Evolutionary conservation across 1,140 invertebrate genomes (phyloP).

Genomic region (Lepidurus couesii): DNA sequence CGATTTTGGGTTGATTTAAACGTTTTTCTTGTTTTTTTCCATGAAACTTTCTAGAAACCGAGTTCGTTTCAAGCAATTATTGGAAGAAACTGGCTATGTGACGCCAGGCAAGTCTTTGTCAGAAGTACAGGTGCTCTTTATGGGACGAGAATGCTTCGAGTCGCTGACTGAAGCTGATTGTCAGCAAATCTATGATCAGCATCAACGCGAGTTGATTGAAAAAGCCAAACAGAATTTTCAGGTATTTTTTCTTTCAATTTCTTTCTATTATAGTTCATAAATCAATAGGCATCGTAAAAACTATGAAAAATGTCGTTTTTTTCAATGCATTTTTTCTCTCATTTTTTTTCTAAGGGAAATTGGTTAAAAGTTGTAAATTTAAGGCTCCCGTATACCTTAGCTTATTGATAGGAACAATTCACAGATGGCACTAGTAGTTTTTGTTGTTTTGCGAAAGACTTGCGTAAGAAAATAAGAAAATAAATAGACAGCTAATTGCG

Average conservation of each 20-base stretch:
- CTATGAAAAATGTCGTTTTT: too few species aligned
- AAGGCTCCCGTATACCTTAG: too few species aligned
- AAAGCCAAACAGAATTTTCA: conserved; percentile 87
- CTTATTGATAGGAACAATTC: too few species aligned
- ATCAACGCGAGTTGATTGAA: conserved; percentile 86
- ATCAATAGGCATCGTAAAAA: not conserved
- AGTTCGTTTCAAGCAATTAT: conserved; percentile 82
- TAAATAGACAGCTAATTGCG: too few species aligned
- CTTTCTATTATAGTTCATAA: not conserved
- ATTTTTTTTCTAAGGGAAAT: too few species aligned
- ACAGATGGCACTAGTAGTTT: too few species aligned
- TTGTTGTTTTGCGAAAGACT: too few species aligned
- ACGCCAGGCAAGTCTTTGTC: conserved; percentile 81
- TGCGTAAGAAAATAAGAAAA: too few species aligned
- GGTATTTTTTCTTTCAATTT: conserved; percentile 45
- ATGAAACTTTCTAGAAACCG: conserved; percentile 45
- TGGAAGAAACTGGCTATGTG: conserved; percentile 91
- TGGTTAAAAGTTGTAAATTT: not conserved
- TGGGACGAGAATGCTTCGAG: conserved; percentile 92
- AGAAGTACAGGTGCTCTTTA: conserved; percentile 87
- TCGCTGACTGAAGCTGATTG: conserved; percentile 83
- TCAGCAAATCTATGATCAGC: conserved; percentile 87
- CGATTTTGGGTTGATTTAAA: not conserved
- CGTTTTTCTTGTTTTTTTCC: not conserved
- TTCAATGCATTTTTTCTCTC: too few species aligned